phyloP scores from a whole-genome alignment of 2,888 invertebrate species.

The Pammene aurita region DNA sequence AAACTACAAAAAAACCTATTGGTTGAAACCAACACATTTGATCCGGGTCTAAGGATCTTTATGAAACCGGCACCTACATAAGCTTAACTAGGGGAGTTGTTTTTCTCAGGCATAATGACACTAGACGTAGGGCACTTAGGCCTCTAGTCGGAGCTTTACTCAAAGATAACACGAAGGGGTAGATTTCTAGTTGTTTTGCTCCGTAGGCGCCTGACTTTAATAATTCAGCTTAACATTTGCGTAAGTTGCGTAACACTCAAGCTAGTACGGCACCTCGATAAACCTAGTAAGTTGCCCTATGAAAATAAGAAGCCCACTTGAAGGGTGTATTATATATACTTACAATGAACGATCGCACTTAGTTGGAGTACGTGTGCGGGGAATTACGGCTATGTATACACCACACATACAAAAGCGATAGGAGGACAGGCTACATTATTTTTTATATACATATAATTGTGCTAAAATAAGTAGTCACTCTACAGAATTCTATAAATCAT shows the following conservation, averaged over 20 bases:
- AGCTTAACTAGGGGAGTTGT: background rate
- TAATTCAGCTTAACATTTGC: conserved; percentile 35
- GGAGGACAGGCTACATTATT: no score
- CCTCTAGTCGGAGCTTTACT: conserved; percentile 1
- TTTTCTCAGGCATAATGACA: background rate
- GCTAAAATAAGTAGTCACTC: no score
- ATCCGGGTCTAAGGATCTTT: no score
- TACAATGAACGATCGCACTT: conserved; percentile 25
- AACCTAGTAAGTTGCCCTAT: conserved; percentile 34
- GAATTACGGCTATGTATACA: background rate
- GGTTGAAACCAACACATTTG: no score
- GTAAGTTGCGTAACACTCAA: conserved; percentile 33
- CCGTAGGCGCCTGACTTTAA: background rate
- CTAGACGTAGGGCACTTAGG: background rate
- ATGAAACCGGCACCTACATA: no score
- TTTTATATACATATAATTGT: no score
- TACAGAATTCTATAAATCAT: no score
- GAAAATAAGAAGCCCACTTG: conserved; percentile 40
- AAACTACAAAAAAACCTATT: no score
- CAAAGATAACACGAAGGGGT: conserved; percentile 1
- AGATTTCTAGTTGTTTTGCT: background rate
- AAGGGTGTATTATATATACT: conserved; percentile 17
- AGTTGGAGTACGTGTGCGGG: conserved; percentile 5
- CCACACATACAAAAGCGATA: background rate
- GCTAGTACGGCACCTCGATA: conserved; percentile 25